Conservation (phyloP, 30 jellyfish, hydroid and myxozoan species). For the Aurelia coerulea region DNA sequence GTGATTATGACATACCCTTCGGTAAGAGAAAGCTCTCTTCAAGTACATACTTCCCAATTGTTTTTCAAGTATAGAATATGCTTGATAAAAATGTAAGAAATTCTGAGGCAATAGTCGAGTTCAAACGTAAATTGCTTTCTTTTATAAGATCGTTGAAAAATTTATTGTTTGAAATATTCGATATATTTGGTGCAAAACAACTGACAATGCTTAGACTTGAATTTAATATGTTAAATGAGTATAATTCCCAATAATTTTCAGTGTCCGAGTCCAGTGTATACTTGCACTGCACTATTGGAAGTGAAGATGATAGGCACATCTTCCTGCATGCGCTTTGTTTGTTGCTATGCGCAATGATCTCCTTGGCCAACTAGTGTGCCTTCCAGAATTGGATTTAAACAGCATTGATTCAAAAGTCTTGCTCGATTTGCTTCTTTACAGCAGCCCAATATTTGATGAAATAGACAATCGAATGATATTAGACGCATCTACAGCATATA, state of each 20-base stretch:
- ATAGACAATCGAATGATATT: background rate
- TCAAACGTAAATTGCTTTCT: no score
- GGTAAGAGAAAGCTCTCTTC: background rate
- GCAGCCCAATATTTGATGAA: background rate
- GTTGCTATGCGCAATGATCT: no score
- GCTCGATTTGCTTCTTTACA: constrained; percentile 3
- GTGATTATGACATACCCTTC: background rate
- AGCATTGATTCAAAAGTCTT: background rate
- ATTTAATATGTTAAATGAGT: background rate
- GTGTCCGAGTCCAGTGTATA: background rate
- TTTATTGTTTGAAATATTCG: background rate
- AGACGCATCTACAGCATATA: constrained; percentile 9
- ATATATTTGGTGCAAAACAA: background rate
- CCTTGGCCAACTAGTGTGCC: no score
- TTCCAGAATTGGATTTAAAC: no score
- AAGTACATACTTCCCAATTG: no score
- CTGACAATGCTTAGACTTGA: background rate
- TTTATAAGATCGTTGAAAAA: background rate
- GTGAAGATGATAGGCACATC: background rate
- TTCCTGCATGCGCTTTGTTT: no score
- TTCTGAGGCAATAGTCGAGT: no score
- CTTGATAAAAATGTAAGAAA: no score
- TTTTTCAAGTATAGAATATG: no score
- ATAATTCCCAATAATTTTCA: background rate
- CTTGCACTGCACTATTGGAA: background rate